Base-by-base conservation (phyloP, 2,797 vertebrate species). In the Enteromius argenteus region DNA sequence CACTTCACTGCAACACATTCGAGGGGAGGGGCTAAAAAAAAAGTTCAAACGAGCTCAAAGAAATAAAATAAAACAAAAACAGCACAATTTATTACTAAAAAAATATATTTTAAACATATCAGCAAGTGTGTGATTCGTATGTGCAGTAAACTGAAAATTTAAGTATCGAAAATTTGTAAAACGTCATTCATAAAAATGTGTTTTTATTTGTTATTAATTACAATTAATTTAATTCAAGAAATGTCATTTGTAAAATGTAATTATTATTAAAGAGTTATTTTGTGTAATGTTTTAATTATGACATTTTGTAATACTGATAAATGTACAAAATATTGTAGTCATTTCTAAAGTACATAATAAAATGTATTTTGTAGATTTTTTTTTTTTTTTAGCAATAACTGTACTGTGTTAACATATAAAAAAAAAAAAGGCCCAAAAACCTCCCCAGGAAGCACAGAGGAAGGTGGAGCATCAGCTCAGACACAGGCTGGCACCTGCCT, bases 401-500 rank as follows among this genome's bases (percentile, higher is more conserved):
- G 83, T 72, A 83, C 89, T 91, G 91, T 88, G 2, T 46, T 6
- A 82, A 90, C 88, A n/a, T n/a, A n/a, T n/a, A 91, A 39, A 90
- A 85, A 92, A 0, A 10, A 11, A 93, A 91, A 88, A 86, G 85
- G 79, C 87, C 30, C 37, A 82, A 81, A 90, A 68, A 81, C 87
- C 81, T 76, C 72, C 90, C 91, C 85, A 86, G 71, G 80, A 73
- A 58, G 81, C 79, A 80, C 82, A 37, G 27, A 46, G 14, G 67
- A 37, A 79, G 80, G 68, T 23, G 21, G 78, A 83, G 90, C 84
- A 93, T 93, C 94, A 94, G 93, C 91, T 89, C 56, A 79, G 91
- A 94, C 92, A 93, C 90, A 91, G 88, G 90, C 93, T 87, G 92
- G 88, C 96, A 98, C 96, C 96, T 97, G 97, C 96, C 97, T 97